Percentiles rank a stretch among this genome's conserved stretches.
Conservation (phyloP, 1,140 invertebrate species). For the Arion vulgaris region DNA sequence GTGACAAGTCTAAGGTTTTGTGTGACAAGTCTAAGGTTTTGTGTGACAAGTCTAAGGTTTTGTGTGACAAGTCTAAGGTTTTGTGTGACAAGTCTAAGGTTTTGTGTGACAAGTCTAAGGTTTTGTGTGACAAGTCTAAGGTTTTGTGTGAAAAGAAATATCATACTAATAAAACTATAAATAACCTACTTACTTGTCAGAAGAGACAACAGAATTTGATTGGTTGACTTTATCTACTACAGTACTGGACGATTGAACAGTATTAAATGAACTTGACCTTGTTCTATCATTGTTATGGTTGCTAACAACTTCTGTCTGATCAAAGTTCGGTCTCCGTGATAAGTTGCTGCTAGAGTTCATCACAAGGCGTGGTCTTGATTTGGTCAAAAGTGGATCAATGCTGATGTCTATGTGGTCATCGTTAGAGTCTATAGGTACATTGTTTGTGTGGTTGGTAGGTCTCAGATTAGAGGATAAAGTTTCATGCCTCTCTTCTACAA, state of each 20-base stretch:
- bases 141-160: no score
- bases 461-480: conserved; percentile 50
- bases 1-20: no score
- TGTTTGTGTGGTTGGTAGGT: neutral
- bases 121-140: no score
- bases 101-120: no score
- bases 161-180: no score
- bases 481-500: conserved; percentile 59
- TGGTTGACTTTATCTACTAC: neutral
- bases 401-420: neutral
- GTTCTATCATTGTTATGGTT: neutral
- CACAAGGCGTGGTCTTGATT: conserved; percentile 4
- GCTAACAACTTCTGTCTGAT: no score
- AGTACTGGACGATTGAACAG: neutral
- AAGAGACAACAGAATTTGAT: neutral
- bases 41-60: no score
- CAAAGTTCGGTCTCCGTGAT: neutral
- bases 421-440: conserved; percentile 11
- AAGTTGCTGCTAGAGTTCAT: conserved; percentile 1
- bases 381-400: neutral
- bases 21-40: no score
- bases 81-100: no score
- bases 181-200: neutral
- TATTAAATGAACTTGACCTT: neutral
- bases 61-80: no score